Evolutionary conservation across 2,113 vertebrate species (phyloP), one percentile per base, ranked within the genome.

Genomic region (Coturnix japonica): DNA sequence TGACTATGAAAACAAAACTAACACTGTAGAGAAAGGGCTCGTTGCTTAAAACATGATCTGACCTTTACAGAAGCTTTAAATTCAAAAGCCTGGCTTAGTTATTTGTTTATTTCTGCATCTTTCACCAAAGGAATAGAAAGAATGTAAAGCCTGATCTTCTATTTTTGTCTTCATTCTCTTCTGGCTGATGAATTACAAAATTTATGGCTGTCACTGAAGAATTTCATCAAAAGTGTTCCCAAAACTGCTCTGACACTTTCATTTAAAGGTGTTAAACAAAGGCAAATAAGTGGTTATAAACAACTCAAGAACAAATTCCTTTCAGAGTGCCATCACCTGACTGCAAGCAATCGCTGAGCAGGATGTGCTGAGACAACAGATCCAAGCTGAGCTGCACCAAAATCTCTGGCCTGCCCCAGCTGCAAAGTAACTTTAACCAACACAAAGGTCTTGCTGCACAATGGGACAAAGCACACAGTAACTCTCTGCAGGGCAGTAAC

Each of bases 1-100:
- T 51, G 44, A 41, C 66, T 89, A 35, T 85, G 71, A 89, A 94
- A 96, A 66, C 83, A 95, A 94, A 95, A 73, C 83, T 75, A 86
- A 83, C 20, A 44, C 64, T 82, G 67, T 33, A 74, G 81, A 91
- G 81, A 92, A 85, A 94, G 30, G 33, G 23, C 56, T 92, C 57
- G 6, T 82, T 91, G 84, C 94, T 89, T 87, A 92, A 87, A 94
- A 94, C 74, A 89, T 15, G 13, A 73, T 84, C 59, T 92, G 81
- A 91, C 78, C 90, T 96, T 96, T 79, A 74, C 0, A 77, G 72
- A 83, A 77, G 79, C 56, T 85, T 91, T 89, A 89, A 82, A 83
- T 87, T 87, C 60, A 87, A 60, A 95, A 87, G 20, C 31, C 56
- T 82, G 57, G 23, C 72, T 83, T 92, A 59, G 87, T 91, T 95